Base-by-base conservation (phyloP, 2,113 vertebrate species). In the Erythrolamprus reginae region DNA sequence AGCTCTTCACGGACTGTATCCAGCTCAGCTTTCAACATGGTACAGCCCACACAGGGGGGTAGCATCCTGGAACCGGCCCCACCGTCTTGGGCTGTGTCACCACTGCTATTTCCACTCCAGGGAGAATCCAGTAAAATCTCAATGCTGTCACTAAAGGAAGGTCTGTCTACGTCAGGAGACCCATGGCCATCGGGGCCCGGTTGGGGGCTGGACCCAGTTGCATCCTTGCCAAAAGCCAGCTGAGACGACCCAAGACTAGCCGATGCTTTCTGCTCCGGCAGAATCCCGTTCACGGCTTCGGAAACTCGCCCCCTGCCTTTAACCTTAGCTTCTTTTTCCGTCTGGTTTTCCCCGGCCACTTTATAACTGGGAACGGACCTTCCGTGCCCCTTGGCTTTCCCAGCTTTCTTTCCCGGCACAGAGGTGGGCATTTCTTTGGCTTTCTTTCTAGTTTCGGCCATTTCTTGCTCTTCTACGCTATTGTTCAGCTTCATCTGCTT, bases 61-160 rank as follows among this genome's bases (percentile, higher is more conserved):
- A 33, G 51, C 85, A 48, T 55, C 42, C 90, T 87, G 24, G 90
- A 82, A n/a, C 52, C 28, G 33, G 90, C 9, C 0, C 21, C 65
- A 6, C 90, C 85, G 1, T 90, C 70, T 10, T 87, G 90, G 42
- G 85, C 70, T 45, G 6, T 86, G 61, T 90, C 90, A 47, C 90
- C 90, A 42, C 90, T 90, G 61, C 90, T 85, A 3, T 90, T 87
- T 87, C 85, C 90, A n/a, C 90, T 90, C 90, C 90, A 90, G 12
- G 90, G 90, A 82, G 90, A 90, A 87, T 87, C 85, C 51, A 87
- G 51, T 26, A 90, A 82, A 87, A 90, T 55, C 38, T 90, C 90
- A 56, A 87, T 90, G 85, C 90, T 90, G 85, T 87, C 90, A 50
- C 90, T 90, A n/a, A 90, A 70, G 10, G 90, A 90, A 33, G 90